Conservation (phyloP, 2,888 invertebrate species). For the Drosophila maculinotata region DNA sequence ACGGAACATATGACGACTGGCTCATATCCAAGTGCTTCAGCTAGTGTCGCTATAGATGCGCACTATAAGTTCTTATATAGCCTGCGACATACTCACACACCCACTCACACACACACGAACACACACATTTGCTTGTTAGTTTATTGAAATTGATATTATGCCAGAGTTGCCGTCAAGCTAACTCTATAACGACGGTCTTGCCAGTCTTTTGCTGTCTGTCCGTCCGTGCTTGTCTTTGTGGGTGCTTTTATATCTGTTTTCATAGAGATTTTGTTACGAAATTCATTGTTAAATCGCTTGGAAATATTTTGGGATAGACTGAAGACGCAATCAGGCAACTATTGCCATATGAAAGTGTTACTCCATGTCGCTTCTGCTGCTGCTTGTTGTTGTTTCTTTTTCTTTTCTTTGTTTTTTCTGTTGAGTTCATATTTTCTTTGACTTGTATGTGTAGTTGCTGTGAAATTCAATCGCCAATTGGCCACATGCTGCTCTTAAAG, state of each 20-base stretch:
- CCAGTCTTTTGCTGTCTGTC: constrained; percentile 10
- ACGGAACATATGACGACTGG: constrained; percentile 32
- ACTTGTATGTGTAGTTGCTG: constrained; percentile 26
- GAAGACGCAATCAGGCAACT: constrained; percentile 1
- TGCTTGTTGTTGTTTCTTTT: constrained; percentile 20
- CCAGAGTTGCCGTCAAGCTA: constrained; percentile 47
- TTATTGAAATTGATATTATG: constrained; percentile 78
- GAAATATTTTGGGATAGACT: constrained; percentile 54
- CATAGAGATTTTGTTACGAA: constrained; percentile 59
- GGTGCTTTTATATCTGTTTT: constrained; percentile 60
- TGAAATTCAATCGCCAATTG: constrained; percentile 56
- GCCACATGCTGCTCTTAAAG: constrained; percentile 57
- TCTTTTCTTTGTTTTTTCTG: background rate
- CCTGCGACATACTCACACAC: background rate
- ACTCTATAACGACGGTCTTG: constrained; percentile 46
- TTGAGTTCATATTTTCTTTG: constrained; percentile 43
- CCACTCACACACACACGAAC: background rate
- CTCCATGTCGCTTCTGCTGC: constrained; percentile 15
- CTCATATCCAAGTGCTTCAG: constrained; percentile 30
- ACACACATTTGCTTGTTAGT: constrained; percentile 71
- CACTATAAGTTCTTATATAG: constrained; percentile 39
- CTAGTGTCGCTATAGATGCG: constrained; percentile 17
- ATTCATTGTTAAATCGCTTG: constrained; percentile 74
- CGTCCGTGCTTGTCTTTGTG: constrained; percentile 37
- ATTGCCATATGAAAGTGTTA: constrained; percentile 50